Evolutionary conservation across 2,888 invertebrate species (phyloP), one percentile per base, ranked within the genome.

Genomic region (Andricus quercusramuli): DNA sequence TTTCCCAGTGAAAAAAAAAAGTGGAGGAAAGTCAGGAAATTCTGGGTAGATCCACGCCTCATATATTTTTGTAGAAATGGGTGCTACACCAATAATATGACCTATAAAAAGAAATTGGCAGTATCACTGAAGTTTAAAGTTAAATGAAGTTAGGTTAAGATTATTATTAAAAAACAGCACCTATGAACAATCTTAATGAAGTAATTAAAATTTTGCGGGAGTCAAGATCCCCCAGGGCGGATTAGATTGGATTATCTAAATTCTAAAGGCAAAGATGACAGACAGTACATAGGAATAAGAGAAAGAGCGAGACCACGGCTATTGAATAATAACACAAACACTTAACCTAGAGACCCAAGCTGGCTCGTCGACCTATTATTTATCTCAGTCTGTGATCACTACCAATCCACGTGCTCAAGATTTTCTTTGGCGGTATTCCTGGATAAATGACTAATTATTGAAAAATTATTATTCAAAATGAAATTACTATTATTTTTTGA

Each of bases 261-360:
- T 67, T 67, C 37, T 25, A 44, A 67, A 25, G 22, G 25, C 41
- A 67, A 67, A 67, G 22, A 67, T 56, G 67, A 44, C 44, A 67
- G 8, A 37, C 37, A 37, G 37, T 37, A 37, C 37, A 44, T 44
- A 67, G 41, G 22, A 67, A 67, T 41, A n/a, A 67, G 67, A 44
- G 41, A 67, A 41, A 67, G 41, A 67, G 67, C 32, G 66, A 67
- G 15, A 41, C 67, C 67, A 25, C n/a, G 67, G 44, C 15, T 20
- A 41, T 37, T 41, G 44, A 13, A 67, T 41, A 67, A 67, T 67
- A 67, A 67, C 67, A 67, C 41, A 44, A 67, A 67, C 67, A 67
- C 11, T 67, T 67, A 67, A 67, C 67, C 67, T 41, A 67, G 67
- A 67, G 67, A 67, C 67, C 44, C 56, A 56, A 56, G 56, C 56